Evolutionary conservation across 2,888 invertebrate species (phyloP).

Genomic region (Patella ulyssiponensis): DNA sequence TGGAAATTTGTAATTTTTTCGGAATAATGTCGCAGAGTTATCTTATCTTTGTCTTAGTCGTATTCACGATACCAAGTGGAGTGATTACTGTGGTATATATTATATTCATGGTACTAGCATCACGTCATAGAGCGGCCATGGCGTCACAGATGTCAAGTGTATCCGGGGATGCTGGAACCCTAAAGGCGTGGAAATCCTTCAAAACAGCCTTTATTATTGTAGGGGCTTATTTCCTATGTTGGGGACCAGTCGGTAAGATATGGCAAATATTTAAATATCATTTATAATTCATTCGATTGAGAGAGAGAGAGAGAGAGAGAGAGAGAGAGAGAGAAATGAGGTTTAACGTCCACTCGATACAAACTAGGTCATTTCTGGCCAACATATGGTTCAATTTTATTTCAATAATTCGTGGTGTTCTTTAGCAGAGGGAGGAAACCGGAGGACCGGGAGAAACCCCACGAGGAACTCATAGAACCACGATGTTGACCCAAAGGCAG

Average conservation of each 20-base stretch:
- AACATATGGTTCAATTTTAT: too few relatives aligned
- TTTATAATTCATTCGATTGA: too few relatives aligned
- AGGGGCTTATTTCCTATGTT: conserved; percentile 32
- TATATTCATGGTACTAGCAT: conserved; percentile 17
- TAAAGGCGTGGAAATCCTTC: conserved; percentile 18
- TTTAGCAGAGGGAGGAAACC: too few relatives aligned
- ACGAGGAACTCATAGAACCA: too few relatives aligned
- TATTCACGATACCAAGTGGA: conserved; percentile 20
- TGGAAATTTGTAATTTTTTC: conserved; percentile 33
- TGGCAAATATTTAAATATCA: too few relatives aligned
- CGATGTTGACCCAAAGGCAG: too few relatives aligned
- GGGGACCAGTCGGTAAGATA: conserved; percentile 30
- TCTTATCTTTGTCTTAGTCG: conserved; percentile 8
- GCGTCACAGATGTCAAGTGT: neutral
- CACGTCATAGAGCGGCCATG: neutral
- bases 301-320: too few relatives aligned
- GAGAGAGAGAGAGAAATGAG: too few relatives aligned
- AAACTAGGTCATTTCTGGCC: too few relatives aligned
- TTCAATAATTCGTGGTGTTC: too few relatives aligned
- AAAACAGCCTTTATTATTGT: conserved; percentile 32
- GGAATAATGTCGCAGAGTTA: conserved; percentile 24
- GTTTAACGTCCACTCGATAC: too few relatives aligned
- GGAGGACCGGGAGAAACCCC: too few relatives aligned
- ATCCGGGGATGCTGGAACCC: conserved; percentile 16
- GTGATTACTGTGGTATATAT: conserved; percentile 30